Conservation (phyloP, 2,113 vertebrate species). For the Microtus oregoni region DNA sequence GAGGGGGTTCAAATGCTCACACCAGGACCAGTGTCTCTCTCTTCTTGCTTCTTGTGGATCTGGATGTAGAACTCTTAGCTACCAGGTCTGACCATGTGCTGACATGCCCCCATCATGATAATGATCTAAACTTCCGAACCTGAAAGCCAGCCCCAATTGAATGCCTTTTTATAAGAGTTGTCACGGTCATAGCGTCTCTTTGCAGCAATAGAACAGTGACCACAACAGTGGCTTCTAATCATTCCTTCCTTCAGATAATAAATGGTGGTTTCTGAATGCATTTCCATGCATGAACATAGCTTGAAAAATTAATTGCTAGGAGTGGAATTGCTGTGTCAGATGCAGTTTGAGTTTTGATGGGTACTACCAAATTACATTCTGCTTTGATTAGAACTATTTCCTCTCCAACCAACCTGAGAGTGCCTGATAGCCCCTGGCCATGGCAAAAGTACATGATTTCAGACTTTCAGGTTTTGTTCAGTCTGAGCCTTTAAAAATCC, state of each 20-base stretch:
- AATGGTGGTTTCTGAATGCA: neutral
- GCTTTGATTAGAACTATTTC: neutral
- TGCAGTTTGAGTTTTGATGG: neutral
- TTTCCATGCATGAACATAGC: neutral
- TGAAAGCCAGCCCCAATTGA: too few relatives aligned
- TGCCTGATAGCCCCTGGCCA: neutral
- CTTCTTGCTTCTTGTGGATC: neutral
- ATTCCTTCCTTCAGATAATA: neutral
- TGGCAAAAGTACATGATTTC: neutral
- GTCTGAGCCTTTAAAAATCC: neutral
- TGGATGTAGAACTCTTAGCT: neutral
- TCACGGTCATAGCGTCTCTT: neutral
- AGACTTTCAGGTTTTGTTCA: neutral
- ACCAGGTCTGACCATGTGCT: neutral
- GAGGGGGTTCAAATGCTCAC: neutral
- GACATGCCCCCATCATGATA: neutral
- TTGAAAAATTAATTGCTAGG: neutral
- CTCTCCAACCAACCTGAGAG: neutral
- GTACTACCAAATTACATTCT: neutral
- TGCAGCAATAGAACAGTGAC: neutral
- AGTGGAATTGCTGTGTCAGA: neutral
- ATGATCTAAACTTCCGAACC: neutral
- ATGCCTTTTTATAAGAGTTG: neutral
- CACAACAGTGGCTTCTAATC: neutral
- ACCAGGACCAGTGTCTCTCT: neutral